phyloP scores from a whole-genome alignment of 2,113 vertebrate genomes.

The Chunga burmeisteri region DNA sequence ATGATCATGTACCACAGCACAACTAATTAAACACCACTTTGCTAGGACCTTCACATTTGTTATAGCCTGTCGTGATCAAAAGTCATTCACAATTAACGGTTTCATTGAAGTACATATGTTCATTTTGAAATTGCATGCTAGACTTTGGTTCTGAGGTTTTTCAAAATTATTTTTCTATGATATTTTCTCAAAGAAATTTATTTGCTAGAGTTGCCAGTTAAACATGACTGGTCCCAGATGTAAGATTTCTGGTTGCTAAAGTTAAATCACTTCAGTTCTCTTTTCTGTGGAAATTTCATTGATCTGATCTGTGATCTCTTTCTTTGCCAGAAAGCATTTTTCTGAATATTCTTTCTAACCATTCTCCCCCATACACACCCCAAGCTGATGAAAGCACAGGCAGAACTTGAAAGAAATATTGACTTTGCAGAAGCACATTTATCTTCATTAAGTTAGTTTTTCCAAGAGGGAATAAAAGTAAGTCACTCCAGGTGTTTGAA shows the following conservation, averaged over 20 bases:
- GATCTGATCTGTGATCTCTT: conserved; percentile 53
- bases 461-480: conserved; percentile 21
- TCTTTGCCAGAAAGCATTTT: conserved; percentile 33
- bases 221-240: not conserved
- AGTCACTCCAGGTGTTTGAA: conserved; percentile 16
- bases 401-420: conserved; percentile 54
- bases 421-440: conserved; percentile 39
- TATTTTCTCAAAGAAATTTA: not conserved
- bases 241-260: not conserved
- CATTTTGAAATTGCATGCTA: not conserved
- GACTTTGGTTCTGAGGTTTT: not conserved
- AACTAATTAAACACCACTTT: not conserved
- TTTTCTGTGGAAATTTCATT: conserved; percentile 47
- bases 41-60: not conserved
- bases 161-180: not conserved
- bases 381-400: conserved; percentile 29
- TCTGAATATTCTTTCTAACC: conserved; percentile 34
- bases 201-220: not conserved
- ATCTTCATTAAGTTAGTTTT: conserved; percentile 52
- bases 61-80: not conserved
- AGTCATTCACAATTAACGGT: not conserved
- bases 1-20: not conserved
- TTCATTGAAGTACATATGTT: not conserved
- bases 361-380: not conserved
- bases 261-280: conserved; percentile 17